A percentile compares a stretch with the other conserved stretches of the same genome.
phyloP scores from a whole-genome alignment of 2,888 invertebrate genomes.

The Orthosia gothica region DNA sequence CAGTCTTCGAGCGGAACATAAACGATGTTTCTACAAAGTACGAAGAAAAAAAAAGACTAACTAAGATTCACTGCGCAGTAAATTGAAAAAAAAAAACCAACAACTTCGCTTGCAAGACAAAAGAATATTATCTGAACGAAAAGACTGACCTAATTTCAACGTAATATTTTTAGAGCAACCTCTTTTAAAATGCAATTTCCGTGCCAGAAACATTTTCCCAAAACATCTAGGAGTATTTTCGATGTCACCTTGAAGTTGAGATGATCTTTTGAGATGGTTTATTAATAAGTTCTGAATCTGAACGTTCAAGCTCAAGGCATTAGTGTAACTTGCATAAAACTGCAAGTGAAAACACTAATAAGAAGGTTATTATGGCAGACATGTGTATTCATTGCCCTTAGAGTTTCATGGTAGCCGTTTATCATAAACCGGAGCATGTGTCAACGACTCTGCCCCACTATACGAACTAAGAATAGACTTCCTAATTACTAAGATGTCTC shows the following conservation, averaged over 20 bases:
- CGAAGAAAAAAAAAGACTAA: slow-evolving; percentile 14
- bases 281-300: slow-evolving; percentile 37
- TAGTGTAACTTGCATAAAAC: not conserved
- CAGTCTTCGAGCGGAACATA: slow-evolving; percentile 2
- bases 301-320: slow-evolving; percentile 58
- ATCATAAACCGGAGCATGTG: slow-evolving; percentile 62
- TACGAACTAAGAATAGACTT: slow-evolving; percentile 52
- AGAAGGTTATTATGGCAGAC: no score
- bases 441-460: slow-evolving; percentile 62
- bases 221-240: slow-evolving; percentile 53
- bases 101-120: slow-evolving; percentile 55
- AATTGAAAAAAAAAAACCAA: slow-evolving; percentile 41
- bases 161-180: slow-evolving; percentile 64
- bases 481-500: slow-evolving; percentile 64
- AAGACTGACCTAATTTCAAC: slow-evolving; percentile 61
- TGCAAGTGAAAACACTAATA: no score
- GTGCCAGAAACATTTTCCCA: slow-evolving; percentile 57
- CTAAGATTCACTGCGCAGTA: slow-evolving; percentile 28
- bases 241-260: slow-evolving; percentile 47
- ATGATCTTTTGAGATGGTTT: slow-evolving; percentile 36
- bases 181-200: slow-evolving; percentile 64
- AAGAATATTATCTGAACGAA: slow-evolving; percentile 49
- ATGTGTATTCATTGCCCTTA: slow-evolving; percentile 4
- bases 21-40: slow-evolving; percentile 15
- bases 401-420: slow-evolving; percentile 58